Base-by-base conservation (phyloP, 2,888 invertebrate genomes). In the Orthosia incerta region DNA sequence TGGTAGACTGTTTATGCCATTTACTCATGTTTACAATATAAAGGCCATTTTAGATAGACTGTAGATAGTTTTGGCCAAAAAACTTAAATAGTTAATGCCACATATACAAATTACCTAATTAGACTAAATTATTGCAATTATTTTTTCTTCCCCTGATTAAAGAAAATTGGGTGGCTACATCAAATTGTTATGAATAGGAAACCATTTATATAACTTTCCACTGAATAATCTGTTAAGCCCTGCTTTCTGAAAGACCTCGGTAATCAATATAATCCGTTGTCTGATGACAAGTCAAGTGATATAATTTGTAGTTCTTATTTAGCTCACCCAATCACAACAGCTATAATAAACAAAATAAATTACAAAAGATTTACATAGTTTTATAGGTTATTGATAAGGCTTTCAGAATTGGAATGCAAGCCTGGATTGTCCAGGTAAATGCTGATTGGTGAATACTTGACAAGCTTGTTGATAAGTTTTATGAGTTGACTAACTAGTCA, bases 381-480 rank as follows among this genome's bases (percentile, higher is more conserved):
- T 16, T 11, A 11, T 18, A 62, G 4, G 31, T 13, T 9, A 61
- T 64, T 46, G 9, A 7, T 7, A 26, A 63, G n/a, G 45, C 16
- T 63, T n/a, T 46, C 9, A 20, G 31, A 31, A 51, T 48, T 11
- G 1, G 4, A 26, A n/a, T 16, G 18, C 13, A 9, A 48, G 23
- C 15, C 15, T 31, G 16, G 13, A 5, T 16, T 20, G 53, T 31
- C 5, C 53, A 55, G 15, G 31, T 48, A 69, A 20, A 26, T 51
- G 4, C n/a, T n/a, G 13, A 16, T 20, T 70, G 12, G 3, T n/a
- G n/a, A 45, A 66, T 13, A 69, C n/a, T 16, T 16, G 16, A 55
- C n/a, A 20, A 46, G 53, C n/a, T n/a, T 70, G 26, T 69, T 70
- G 46, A 18, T 15, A 39, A 39, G 39, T 9, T 39, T 39, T 39